Percentiles rank a stretch among this genome's conserved stretches.
These are phyloP conservation scores for Merodon equestris DNA, from an alignment of 2,888 invertebrate species.

Conservation along the genomic window DNA sequence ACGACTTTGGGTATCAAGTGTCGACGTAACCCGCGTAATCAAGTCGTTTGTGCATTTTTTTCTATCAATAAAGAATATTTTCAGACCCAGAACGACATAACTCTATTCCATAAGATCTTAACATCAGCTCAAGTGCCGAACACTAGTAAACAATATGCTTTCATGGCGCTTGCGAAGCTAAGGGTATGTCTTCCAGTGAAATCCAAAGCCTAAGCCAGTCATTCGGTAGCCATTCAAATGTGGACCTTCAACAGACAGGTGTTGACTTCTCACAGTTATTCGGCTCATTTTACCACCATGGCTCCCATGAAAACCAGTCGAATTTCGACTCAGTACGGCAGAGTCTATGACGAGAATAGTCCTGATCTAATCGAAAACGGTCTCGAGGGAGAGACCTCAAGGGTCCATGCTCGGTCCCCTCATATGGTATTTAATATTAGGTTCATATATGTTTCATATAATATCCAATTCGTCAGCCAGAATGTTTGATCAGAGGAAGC, in stretches of 20 bases:
- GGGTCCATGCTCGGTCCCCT: too few relatives aligned
- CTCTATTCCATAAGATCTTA: slow-evolving; percentile 92
- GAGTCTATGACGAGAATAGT: slow-evolving; percentile 77
- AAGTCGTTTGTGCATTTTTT: too few relatives aligned
- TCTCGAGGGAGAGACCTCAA: slow-evolving; percentile 71
- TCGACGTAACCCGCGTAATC: too few relatives aligned
- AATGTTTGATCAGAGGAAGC: too few relatives aligned
- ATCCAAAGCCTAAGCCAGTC: slow-evolving; percentile 93
- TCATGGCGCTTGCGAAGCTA: slow-evolving; percentile 96
- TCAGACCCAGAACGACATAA: slow-evolving; percentile 85
- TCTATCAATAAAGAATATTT: slow-evolving; percentile 9
- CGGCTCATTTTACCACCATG: slow-evolving; percentile 92
- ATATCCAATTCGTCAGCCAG: too few relatives aligned
- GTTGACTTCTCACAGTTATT: slow-evolving; percentile 97
- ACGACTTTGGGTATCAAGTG: too few relatives aligned
- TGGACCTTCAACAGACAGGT: slow-evolving; percentile 98
- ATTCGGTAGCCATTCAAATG: slow-evolving; percentile 96
- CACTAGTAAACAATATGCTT: slow-evolving; percentile 96
- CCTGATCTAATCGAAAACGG: slow-evolving; percentile 78
- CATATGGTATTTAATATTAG: too few relatives aligned
- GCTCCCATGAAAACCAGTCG: slow-evolving; percentile 90
- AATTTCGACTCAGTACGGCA: slow-evolving; percentile 78
- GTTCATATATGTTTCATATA: too few relatives aligned
- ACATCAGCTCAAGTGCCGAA: slow-evolving; percentile 94
- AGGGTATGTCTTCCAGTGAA: slow-evolving; percentile 93